A percentile compares a stretch with the other conserved stretches of the same genome.
These are phyloP conservation scores for Cydia strobilella DNA, from an alignment of 1,140 invertebrate species.

Conservation along the genomic window DNA sequence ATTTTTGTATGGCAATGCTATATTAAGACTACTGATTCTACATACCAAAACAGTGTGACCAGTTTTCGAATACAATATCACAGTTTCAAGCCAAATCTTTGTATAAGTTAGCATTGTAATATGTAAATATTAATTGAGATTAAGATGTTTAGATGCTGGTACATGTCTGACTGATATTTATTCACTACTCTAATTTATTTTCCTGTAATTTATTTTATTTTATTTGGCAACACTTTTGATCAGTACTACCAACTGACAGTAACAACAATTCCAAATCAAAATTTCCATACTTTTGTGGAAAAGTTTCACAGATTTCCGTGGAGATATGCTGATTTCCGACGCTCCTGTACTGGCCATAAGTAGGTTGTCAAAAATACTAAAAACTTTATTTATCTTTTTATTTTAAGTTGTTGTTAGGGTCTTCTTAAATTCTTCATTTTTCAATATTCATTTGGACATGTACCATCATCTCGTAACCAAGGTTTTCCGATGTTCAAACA, in stretches of 20 bases:
- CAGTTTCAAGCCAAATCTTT: slow-evolving; percentile 54
- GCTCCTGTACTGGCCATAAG: background rate
- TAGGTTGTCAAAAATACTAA: background rate
- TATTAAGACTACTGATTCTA: slow-evolving; percentile 10
- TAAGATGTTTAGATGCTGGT: slow-evolving; percentile 22
- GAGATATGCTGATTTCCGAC: background rate
- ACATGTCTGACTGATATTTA: slow-evolving; percentile 17
- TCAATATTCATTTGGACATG: slow-evolving; percentile 6
- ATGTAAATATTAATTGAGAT: background rate
- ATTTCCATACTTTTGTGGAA: no score
- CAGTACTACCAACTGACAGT: background rate
- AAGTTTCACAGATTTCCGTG: no score
- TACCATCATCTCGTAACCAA: slow-evolving; percentile 13
- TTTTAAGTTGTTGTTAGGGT: background rate
- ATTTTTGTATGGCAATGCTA: slow-evolving; percentile 17
- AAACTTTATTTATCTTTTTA: background rate
- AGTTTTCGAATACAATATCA: slow-evolving; percentile 46
- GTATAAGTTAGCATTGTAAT: slow-evolving; percentile 39
- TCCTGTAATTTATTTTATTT: background rate
- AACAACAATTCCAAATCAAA: no score
- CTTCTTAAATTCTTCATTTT: background rate
- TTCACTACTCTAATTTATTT: background rate
- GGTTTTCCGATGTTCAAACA: background rate
- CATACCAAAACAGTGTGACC: slow-evolving; percentile 69
- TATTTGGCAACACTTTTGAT: background rate